phyloP scores from a whole-genome alignment of 2,797 vertebrate genomes.

The Petrocephalus sullivani region DNA sequence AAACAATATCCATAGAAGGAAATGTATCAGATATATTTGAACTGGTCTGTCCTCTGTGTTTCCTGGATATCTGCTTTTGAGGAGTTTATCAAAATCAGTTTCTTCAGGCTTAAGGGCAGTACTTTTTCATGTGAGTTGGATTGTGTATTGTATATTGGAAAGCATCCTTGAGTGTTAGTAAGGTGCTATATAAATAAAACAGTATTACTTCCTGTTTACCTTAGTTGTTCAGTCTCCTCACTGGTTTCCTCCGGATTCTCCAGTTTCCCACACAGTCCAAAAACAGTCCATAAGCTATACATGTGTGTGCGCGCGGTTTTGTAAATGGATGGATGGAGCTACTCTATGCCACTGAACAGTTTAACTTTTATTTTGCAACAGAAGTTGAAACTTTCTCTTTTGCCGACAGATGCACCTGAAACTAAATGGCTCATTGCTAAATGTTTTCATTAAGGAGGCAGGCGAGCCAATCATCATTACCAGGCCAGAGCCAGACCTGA shows the following conservation, averaged over 20 bases:
- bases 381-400: background rate
- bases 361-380: background rate
- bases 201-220: background rate
- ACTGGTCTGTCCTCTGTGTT: background rate
- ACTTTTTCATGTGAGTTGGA: background rate
- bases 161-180: background rate
- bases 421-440: background rate
- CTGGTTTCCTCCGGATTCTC: background rate
- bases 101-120: background rate
- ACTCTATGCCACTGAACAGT: background rate
- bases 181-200: background rate
- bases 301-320: background rate
- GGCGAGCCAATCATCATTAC: background rate
- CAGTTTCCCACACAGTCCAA: background rate
- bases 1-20: background rate
- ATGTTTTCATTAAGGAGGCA: background rate
- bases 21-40: background rate
- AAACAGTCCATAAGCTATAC: background rate
- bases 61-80: background rate
- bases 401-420: background rate
- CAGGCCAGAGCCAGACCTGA: background rate
- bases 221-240: background rate
- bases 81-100: background rate
- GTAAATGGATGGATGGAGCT: background rate
- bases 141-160: background rate